A percentile compares a stretch with the other conserved stretches of the same genome.
Evolutionary conservation across 2,888 invertebrate genomes (phyloP).

Genomic region (Criorhina ranunculi): DNA sequence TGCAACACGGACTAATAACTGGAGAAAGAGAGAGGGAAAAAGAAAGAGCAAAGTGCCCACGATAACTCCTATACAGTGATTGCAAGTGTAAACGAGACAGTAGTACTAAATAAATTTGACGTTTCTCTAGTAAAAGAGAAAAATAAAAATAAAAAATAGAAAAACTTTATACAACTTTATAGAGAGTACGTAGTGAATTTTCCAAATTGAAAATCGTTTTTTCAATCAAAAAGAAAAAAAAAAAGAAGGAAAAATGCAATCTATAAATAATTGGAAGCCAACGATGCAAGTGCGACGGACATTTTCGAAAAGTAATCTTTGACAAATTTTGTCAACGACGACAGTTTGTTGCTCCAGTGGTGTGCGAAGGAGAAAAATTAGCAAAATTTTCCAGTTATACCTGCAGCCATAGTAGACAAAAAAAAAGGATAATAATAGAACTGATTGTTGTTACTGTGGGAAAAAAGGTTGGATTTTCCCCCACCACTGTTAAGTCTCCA

Average conservation of each 20-base stretch:
- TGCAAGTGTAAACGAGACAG: constrained; percentile 51
- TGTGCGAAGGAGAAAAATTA: constrained; percentile 24
- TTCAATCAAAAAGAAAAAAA: constrained; percentile 42
- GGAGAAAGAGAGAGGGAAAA: too few relatives aligned
- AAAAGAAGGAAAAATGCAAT: constrained; percentile 66
- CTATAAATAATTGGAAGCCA: constrained; percentile 58
- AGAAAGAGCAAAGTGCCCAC: constrained; percentile 25
- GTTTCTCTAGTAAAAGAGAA: constrained; percentile 22
- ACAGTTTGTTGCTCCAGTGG: constrained; percentile 21
- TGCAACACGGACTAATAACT: constrained; percentile 23
- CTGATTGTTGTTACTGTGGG: constrained; percentile 25
- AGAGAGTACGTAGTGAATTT: constrained; percentile 41
- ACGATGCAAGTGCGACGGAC: constrained; percentile 71
- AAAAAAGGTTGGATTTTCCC: constrained; percentile 35
- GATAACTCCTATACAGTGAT: neutral
- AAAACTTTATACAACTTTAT: constrained; percentile 18
- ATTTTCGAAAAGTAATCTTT: constrained; percentile 66
- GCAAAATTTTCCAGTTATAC: constrained; percentile 40
- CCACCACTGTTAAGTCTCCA: constrained; percentile 57
- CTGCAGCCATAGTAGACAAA: constrained; percentile 30
- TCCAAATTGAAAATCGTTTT: constrained; percentile 42
- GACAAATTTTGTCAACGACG: constrained; percentile 62
- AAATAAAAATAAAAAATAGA: too few relatives aligned
- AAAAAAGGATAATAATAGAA: constrained; percentile 59
- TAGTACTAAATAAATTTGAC: constrained; percentile 37